Conservation (phyloP, 2,888 invertebrate genomes). For the Holacanthella duospinosa region DNA sequence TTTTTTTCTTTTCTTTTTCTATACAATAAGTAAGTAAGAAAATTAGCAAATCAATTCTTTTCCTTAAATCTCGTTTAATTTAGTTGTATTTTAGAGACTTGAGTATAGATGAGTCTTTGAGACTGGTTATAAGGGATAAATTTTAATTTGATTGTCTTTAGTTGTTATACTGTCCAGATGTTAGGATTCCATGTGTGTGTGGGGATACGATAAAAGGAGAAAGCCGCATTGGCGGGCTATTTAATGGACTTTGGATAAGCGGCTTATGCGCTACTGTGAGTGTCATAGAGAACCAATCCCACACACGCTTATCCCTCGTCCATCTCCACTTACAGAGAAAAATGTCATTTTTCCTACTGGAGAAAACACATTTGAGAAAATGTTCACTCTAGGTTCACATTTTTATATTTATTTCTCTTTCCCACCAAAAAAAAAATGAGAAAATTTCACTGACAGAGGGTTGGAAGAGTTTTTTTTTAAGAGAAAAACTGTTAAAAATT, state of each 20-base stretch:
- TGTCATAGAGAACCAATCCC: neutral
- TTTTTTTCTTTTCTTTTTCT: neutral
- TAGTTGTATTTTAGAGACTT: neutral
- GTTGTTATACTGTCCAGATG: neutral
- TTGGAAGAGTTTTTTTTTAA: no score
- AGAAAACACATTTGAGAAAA: neutral
- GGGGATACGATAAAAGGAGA: neutral
- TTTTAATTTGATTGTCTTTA: neutral
- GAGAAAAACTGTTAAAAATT: constrained; percentile 11
- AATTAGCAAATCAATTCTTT: no score
- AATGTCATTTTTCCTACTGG: neutral
- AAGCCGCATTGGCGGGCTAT: neutral
- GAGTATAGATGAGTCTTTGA: neutral
- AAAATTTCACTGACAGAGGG: neutral
- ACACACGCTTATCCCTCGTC: neutral
- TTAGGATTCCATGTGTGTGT: neutral
- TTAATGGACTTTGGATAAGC: neutral
- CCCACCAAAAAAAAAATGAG: neutral
- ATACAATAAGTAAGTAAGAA: neutral
- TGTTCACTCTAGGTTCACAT: neutral
- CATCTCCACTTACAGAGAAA: neutral
- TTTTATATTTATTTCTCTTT: neutral
- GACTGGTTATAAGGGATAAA: neutral
- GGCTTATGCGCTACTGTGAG: neutral
- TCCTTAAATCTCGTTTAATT: neutral